phyloP scores from a whole-genome alignment of 2,888 invertebrate genomes.

The Dicranocentrus wangi region DNA sequence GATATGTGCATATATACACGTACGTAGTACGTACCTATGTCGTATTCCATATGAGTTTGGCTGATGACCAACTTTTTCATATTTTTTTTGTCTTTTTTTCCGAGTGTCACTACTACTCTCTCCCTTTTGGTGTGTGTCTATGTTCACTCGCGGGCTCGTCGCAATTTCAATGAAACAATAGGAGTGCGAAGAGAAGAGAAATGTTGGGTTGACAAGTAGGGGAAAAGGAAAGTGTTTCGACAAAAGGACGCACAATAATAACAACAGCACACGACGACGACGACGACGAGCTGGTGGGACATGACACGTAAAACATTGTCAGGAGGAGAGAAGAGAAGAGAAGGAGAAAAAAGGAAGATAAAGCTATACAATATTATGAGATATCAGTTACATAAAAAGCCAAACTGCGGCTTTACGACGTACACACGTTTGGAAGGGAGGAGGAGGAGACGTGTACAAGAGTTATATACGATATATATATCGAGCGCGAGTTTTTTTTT shows the following conservation, averaged over 20 bases:
- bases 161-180: constrained; percentile 35
- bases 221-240: constrained; percentile 3
- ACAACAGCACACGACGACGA: background rate
- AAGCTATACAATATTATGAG: constrained; percentile 23
- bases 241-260: constrained; percentile 11
- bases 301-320: constrained; percentile 42
- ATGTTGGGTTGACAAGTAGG: constrained; percentile 10
- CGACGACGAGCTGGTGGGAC: constrained; percentile 4
- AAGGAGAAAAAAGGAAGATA: constrained; percentile 26
- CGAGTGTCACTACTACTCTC: background rate
- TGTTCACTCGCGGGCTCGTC: constrained; percentile 13
- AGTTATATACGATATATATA: no score
- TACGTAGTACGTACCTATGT: no score
- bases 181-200: background rate
- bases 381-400: constrained; percentile 38
- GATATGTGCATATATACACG: no score
- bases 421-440: no score
- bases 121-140: constrained; percentile 29
- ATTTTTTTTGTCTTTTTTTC: constrained; percentile 20
- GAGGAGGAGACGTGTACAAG: constrained; percentile 19
- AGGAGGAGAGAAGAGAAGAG: constrained; percentile 13
- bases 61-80: constrained; percentile 32
- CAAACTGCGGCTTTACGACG: constrained; percentile 45
- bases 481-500: background rate
- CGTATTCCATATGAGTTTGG: constrained; percentile 1